Conservation (phyloP, 2,888 invertebrate species). For the Apodemia hepburni region DNA sequence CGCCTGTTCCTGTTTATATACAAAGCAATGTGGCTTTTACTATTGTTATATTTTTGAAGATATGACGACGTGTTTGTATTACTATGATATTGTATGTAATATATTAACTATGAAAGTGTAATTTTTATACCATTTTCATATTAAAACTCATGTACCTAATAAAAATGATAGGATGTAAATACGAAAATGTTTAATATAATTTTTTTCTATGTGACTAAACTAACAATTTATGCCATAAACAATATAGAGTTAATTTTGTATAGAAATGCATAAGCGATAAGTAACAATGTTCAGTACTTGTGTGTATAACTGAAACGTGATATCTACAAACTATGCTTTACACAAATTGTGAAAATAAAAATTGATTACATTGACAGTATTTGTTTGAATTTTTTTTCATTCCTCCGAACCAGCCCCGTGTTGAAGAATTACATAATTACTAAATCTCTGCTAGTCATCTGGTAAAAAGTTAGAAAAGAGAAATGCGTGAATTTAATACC, state of each 20-base stretch:
- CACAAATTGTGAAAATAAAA: conserved; percentile 76
- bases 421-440: too few relatives aligned
- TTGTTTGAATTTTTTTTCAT: conserved; percentile 19
- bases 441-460: too few relatives aligned
- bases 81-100: conserved; percentile 64
- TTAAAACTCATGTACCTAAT: conserved; percentile 76
- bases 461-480: too few relatives aligned
- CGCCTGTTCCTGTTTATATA: conserved; percentile 53
- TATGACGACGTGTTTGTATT: conserved; percentile 72
- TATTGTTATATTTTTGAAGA: conserved; percentile 76
- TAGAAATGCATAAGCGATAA: conserved; percentile 62
- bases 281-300: conserved; percentile 71
- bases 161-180: conserved; percentile 72
- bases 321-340: conserved; percentile 80
- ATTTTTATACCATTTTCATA: conserved; percentile 80
- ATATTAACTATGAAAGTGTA: conserved; percentile 68
- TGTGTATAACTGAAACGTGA: conserved; percentile 78
- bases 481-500: too few relatives aligned
- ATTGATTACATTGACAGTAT: conserved; percentile 57
- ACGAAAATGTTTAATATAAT: conserved; percentile 67
- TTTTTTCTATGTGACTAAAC: conserved; percentile 74
- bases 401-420: too few relatives aligned
- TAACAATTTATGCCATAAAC: conserved; percentile 70
- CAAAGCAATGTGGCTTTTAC: conserved; percentile 69
- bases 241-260: conserved; percentile 65